phyloP scores from a whole-genome alignment of 1,140 invertebrate genomes.

The Caenorhabditis latens region DNA sequence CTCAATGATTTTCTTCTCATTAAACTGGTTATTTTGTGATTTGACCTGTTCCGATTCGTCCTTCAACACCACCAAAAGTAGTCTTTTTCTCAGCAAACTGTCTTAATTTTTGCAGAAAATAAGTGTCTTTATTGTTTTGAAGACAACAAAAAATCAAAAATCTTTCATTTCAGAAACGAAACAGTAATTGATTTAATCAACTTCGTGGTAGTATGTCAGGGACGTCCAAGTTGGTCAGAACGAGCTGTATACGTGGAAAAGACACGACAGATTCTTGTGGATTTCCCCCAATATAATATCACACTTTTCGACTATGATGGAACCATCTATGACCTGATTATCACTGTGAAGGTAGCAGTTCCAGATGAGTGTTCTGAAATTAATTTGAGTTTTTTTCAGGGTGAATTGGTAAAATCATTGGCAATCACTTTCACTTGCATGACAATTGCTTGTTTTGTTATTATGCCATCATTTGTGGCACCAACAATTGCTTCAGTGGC shows the following conservation, averaged over 20 bases:
- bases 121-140: neutral
- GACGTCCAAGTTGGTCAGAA: conserved; percentile 45
- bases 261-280: conserved; percentile 50
- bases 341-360: conserved; percentile 57
- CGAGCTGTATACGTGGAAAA: conserved; percentile 57
- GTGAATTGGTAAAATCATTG: conserved; percentile 60
- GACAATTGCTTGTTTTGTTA: conserved; percentile 60
- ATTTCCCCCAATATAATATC: conserved; percentile 53
- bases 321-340: conserved; percentile 63
- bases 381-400: conserved; percentile 25
- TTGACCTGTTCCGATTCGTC: conserved; percentile 8
- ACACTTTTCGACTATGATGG: conserved; percentile 62
- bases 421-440: conserved; percentile 60
- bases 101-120: neutral
- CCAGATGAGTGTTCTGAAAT: neutral
- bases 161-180: conserved; percentile 49
- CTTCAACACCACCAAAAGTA: neutral
- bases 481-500: conserved; percentile 55
- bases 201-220: conserved; percentile 60
- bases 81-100: neutral
- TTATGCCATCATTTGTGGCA: conserved; percentile 59
- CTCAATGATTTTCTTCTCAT: neutral
- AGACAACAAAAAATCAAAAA: no score
- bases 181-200: conserved; percentile 44
- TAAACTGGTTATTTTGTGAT: conserved; percentile 4